phyloP scores from a whole-genome alignment of 2,888 invertebrate genomes.

The Drosophila parthenogenetica region DNA sequence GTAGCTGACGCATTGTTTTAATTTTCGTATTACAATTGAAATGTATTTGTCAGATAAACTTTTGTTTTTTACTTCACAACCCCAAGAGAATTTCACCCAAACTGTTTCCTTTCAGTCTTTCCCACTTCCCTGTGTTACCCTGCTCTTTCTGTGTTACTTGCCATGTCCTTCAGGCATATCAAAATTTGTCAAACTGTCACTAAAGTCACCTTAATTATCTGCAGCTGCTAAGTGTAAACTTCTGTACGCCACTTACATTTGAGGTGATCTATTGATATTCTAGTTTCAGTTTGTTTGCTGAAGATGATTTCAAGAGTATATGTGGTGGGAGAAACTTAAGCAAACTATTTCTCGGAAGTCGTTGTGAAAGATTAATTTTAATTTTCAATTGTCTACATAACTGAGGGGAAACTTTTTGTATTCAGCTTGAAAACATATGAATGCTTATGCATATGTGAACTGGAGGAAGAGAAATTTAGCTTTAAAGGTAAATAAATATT shows the following conservation, averaged over 20 bases:
- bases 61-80: slow-evolving; percentile 56
- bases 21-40: slow-evolving; percentile 67
- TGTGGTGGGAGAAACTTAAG: not conserved
- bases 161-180: slow-evolving; percentile 33
- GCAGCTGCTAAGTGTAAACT: slow-evolving; percentile 1
- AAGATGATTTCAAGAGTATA: not conserved
- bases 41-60: slow-evolving; percentile 73
- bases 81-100: slow-evolving; percentile 22
- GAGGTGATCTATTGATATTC: slow-evolving; percentile 4
- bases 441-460: not conserved
- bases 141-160: not conserved
- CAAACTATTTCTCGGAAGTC: not conserved
- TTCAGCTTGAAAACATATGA: no score
- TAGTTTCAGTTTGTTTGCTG: not conserved
- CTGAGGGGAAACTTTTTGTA: no score
- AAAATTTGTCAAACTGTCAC: slow-evolving; percentile 35
- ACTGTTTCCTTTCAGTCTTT: not conserved
- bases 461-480: no score
- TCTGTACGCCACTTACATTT: not conserved
- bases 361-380: not conserved
- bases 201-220: slow-evolving; percentile 13
- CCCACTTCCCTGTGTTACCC: not conserved
- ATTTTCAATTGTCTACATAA: no score
- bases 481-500: no score
- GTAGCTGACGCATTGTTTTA: slow-evolving; percentile 52